Evolutionary conservation across 2,113 vertebrate genomes (phyloP).

Genomic region (Fulmarus glacialis): DNA sequence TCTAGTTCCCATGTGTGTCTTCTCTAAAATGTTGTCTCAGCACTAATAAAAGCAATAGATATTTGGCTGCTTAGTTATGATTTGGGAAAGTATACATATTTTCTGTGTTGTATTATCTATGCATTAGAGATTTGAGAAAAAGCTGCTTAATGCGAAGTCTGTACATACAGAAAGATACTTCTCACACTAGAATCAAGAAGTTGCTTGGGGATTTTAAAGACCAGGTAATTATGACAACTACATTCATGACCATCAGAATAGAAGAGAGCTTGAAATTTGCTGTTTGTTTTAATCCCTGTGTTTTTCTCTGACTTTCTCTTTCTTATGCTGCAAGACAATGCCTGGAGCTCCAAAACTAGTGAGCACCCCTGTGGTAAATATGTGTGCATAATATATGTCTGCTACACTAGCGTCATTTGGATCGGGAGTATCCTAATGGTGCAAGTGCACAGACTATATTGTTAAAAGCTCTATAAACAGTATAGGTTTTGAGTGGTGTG

Average conservation of each 20-base stretch:
- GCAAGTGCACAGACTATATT: not conserved
- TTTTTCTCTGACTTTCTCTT: conserved; percentile 2
- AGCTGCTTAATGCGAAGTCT: not conserved
- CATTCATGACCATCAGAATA: not conserved
- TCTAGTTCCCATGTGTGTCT: not conserved
- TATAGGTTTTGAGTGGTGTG: not conserved
- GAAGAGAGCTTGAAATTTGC: not conserved
- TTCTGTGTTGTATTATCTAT: not conserved
- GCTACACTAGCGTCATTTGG: not conserved
- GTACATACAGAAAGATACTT: not conserved
- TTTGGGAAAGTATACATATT: not conserved
- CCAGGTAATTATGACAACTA: not conserved
- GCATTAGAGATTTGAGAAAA: not conserved
- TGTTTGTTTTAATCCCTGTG: conserved; percentile 6
- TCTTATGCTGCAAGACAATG: not conserved
- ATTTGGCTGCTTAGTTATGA: not conserved
- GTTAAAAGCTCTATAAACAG: not conserved
- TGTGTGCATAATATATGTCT: not conserved
- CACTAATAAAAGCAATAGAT: not conserved
- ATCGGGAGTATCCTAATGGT: not conserved
- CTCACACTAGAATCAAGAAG: not conserved
- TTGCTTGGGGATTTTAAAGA: conserved; percentile 2
- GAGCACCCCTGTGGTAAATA: not conserved
- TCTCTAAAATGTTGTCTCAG: conserved; percentile 19
- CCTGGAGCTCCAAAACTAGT: not conserved